Conservation (phyloP, 2,888 invertebrate genomes). For the Arge pagana region DNA sequence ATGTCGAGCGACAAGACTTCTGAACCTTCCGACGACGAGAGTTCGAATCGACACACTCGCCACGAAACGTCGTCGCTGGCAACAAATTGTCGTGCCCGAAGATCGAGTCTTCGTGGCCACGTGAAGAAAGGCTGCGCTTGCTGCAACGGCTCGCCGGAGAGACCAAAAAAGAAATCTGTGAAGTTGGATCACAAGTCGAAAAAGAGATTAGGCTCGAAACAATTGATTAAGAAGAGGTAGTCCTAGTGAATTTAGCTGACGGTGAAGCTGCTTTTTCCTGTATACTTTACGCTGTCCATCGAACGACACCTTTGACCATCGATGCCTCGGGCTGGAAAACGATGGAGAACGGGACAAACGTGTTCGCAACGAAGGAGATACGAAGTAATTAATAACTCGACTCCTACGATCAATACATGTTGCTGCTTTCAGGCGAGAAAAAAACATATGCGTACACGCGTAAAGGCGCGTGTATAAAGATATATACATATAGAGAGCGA, state of each 20-base stretch:
- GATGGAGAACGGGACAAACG: too few species aligned
- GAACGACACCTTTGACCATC: too few species aligned
- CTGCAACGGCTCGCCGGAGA: conserved; percentile 65
- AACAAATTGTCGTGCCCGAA: conserved; percentile 47
- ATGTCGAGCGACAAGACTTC: conserved; percentile 46
- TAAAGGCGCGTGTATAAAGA: too few species aligned
- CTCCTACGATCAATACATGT: too few species aligned
- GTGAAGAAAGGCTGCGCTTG: conserved; percentile 68
- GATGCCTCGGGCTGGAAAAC: too few species aligned
- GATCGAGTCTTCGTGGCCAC: conserved; percentile 62
- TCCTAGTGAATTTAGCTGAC: conserved; percentile 44
- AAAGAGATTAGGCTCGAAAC: conserved; percentile 48
- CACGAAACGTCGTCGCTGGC: conserved; percentile 41
- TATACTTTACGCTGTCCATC: too few species aligned
- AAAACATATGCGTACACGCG: too few species aligned
- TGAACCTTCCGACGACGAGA: conserved; percentile 50
- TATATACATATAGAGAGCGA: too few species aligned
- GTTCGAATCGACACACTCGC: conserved; percentile 28
- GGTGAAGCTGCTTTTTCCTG: too few species aligned
- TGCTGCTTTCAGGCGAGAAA: too few species aligned
- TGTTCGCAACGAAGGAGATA: too few species aligned
- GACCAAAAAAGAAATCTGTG: conserved; percentile 59
- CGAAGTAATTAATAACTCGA: too few species aligned
- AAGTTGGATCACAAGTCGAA: conserved; percentile 50
- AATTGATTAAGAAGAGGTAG: conserved; percentile 55